Percentiles rank a stretch among this genome's conserved stretches.
Conservation (phyloP, 2,888 invertebrate species). For the Lithophane leautieri region DNA sequence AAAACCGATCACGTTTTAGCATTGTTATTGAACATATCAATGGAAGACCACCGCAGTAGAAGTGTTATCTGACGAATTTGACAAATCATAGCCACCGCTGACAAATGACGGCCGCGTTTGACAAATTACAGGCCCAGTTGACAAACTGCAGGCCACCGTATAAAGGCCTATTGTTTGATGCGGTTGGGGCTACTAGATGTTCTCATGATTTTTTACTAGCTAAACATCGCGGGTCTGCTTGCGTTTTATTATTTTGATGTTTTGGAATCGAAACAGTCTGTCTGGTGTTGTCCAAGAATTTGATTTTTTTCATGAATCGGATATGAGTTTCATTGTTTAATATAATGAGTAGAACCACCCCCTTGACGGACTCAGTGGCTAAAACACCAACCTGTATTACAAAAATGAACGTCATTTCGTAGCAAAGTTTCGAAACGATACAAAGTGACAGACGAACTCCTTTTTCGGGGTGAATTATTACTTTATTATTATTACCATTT, state of each 20-base stretch:
- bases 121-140: conserved; percentile 60
- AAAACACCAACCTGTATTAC: neutral
- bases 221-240: neutral
- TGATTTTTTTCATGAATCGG: too few relatives aligned
- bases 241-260: neutral
- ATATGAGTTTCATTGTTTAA: too few relatives aligned
- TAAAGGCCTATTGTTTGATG: conserved; percentile 58
- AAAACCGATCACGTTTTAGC: conserved; percentile 50
- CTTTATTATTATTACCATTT: neutral
- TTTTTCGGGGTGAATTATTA: neutral
- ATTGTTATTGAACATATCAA: conserved; percentile 51
- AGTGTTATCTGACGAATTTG: conserved; percentile 77
- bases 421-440: neutral
- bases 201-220: conserved; percentile 5
- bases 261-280: neutral
- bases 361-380: too few relatives aligned
- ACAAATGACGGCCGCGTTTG: conserved; percentile 72
- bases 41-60: conserved; percentile 68
- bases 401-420: neutral
- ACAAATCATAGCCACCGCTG: conserved; percentile 78
- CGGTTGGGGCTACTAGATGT: conserved; percentile 20
- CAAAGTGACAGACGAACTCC: neutral
- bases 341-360: too few relatives aligned
- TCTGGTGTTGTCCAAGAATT: too few relatives aligned
- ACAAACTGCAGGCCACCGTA: conserved; percentile 61